Evolutionary conservation across 1,140 invertebrate species (phyloP), one percentile per base, ranked within the genome.

Genomic region (Achroia grisella): DNA sequence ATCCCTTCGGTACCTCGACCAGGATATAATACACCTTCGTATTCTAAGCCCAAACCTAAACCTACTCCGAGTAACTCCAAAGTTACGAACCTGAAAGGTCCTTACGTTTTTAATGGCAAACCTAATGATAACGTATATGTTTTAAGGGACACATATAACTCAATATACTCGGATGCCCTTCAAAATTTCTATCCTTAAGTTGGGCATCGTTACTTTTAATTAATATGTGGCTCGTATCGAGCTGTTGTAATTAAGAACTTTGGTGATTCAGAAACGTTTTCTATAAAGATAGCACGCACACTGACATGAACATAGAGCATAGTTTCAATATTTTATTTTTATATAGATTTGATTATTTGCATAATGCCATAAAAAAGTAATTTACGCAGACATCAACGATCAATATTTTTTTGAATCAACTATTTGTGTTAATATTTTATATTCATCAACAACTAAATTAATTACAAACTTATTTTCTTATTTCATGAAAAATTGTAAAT

Each of bases 61-160:
- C 72, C 83, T 4, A 58, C 69, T 4, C 76, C 75, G 34, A 65
- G 65, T 2, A 89, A 93, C 58, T 89, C 90, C 2, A 89, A 89
- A 48, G 73, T 92, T 12, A 89, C 91, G 1, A 89, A 87, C 10
- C 71, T 94, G 5, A 92, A 93, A 62, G 93, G 93, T 0, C 91
- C 91, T 6, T 95, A 91, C 62, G 61, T 88, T 0, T 95, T 95
- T 62, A 94, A 95, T 65, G 94, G 94, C 2, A 91, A 90, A 67
- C 93, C 93, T 0, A 86, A 88, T n/a, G 90, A 92, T 49, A 90
- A 90, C 48, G 89, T 94, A 28, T 94, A 91, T 58, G 87, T 94
- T 1, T 69, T 94, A 8, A 88, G 90, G 49, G 90, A 91, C 58
- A 90, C 90, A 2, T 91, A 92, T 56, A 91, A 91, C 68, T 87